Evolutionary conservation across 2,797 vertebrate species (phyloP).

Genomic region (Tadarida brasiliensis): DNA sequence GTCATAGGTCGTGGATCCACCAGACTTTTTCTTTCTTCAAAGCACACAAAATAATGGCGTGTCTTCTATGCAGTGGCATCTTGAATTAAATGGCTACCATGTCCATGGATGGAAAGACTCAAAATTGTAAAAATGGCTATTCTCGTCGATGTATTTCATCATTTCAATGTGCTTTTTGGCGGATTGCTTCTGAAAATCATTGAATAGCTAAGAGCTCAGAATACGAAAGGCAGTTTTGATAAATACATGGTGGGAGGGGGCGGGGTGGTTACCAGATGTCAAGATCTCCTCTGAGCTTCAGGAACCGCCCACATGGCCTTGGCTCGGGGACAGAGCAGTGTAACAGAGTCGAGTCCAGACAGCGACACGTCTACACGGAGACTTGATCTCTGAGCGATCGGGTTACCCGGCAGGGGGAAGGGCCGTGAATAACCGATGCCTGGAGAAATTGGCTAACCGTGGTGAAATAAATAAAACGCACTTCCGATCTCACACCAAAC

Average conservation of each 20-base stretch:
- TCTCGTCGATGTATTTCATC: not conserved
- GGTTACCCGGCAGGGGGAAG: not conserved
- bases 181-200: not conserved
- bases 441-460: not conserved
- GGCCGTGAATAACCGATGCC: not conserved
- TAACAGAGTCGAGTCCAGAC: not conserved
- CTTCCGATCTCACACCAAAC: not conserved
- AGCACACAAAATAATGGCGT: no score
- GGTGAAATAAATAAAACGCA: not conserved
- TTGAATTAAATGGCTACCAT: not conserved
- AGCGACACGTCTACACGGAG: fast-evolving
- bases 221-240: not conserved
- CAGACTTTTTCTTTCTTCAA: not conserved
- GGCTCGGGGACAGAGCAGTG: fast-evolving
- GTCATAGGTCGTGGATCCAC: not conserved
- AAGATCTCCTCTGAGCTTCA: not conserved
- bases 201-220: not conserved
- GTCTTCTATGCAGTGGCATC: not conserved
- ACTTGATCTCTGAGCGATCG: not conserved
- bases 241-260: not conserved
- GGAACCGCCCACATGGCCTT: not conserved
- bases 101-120: not conserved
- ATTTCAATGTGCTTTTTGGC: not conserved
- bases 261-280: not conserved
- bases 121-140: not conserved